Percentiles rank a stretch among this genome's conserved stretches.
phyloP scores from a whole-genome alignment of 2,888 invertebrate genomes.

The Rutpela maculata region DNA sequence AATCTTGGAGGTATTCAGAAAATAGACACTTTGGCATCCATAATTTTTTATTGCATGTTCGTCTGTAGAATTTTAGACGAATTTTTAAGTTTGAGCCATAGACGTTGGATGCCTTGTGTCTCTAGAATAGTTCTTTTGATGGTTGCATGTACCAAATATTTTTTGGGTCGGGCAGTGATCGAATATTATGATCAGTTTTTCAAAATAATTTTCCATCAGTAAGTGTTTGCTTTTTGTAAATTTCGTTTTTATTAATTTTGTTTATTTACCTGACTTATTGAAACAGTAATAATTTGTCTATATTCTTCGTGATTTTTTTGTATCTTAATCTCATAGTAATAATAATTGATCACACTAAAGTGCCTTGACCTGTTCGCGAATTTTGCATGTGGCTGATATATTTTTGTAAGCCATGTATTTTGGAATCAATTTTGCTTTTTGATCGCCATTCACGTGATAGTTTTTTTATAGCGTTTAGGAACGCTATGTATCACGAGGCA shows the following conservation, averaged over 20 bases:
- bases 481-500: conserved; percentile 31
- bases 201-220: conserved; percentile 13
- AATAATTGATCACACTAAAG: conserved; percentile 17
- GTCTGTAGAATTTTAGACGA: conserved; percentile 45
- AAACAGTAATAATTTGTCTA: background rate
- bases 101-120: conserved; percentile 51
- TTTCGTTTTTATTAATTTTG: conserved; percentile 34
- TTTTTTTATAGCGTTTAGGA: conserved; percentile 51
- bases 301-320: background rate
- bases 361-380: conserved; percentile 50
- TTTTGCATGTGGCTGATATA: conserved; percentile 71
- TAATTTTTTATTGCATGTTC: conserved; percentile 43
- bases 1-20: conserved; percentile 34
- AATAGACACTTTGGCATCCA: conserved; percentile 51
- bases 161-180: conserved; percentile 51
- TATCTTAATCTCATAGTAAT: conserved; percentile 4
- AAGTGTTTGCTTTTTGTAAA: background rate
- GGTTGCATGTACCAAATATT: conserved; percentile 58
- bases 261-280: conserved; percentile 37
- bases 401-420: conserved; percentile 71
- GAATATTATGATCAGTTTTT: background rate
- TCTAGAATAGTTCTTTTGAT: conserved; percentile 54
- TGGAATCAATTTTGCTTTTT: conserved; percentile 65
- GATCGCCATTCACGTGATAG: conserved; percentile 62
- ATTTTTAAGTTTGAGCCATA: conserved; percentile 29